A percentile compares a stretch with the other conserved stretches of the same genome.
Evolutionary conservation across 2,888 invertebrate species (phyloP).

Genomic region (Acanthosepion pharaonis): DNA sequence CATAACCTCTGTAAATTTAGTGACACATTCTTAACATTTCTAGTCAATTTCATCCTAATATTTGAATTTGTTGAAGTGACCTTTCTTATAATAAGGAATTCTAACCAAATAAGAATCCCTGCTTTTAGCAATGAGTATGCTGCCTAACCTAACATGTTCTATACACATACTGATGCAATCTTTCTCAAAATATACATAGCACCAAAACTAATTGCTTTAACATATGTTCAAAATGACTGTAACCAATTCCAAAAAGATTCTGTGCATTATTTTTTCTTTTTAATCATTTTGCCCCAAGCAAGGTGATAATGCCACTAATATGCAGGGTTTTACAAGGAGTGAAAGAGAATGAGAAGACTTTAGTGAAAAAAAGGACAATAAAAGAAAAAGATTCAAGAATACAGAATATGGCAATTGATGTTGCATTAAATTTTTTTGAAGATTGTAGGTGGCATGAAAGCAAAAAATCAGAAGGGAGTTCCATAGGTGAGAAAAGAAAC

Average conservation of each 20-base stretch:
- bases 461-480: too few relatives aligned
- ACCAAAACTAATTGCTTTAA: not conserved
- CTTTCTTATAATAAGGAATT: not conserved
- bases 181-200: not conserved
- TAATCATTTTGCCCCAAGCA: too few relatives aligned
- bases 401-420: too few relatives aligned
- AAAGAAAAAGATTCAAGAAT: too few relatives aligned
- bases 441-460: too few relatives aligned
- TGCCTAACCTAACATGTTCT: not conserved
- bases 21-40: not conserved
- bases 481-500: too few relatives aligned
- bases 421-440: too few relatives aligned
- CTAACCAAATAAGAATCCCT: not conserved
- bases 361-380: too few relatives aligned
- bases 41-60: not conserved
- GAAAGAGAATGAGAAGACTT: too few relatives aligned
- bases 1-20: not conserved
- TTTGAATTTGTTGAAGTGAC: not conserved
- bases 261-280: too few relatives aligned
- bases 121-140: not conserved
- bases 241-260: not conserved
- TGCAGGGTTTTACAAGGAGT: too few relatives aligned
- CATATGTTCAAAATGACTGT: not conserved
- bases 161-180: not conserved
- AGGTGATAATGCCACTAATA: too few relatives aligned